A percentile compares a stretch with the other conserved stretches of the same genome.
These are phyloP conservation scores for Oxyscelio sp. DNA, from an alignment of 2,888 invertebrate genomes.

Conservation along the genomic window DNA sequence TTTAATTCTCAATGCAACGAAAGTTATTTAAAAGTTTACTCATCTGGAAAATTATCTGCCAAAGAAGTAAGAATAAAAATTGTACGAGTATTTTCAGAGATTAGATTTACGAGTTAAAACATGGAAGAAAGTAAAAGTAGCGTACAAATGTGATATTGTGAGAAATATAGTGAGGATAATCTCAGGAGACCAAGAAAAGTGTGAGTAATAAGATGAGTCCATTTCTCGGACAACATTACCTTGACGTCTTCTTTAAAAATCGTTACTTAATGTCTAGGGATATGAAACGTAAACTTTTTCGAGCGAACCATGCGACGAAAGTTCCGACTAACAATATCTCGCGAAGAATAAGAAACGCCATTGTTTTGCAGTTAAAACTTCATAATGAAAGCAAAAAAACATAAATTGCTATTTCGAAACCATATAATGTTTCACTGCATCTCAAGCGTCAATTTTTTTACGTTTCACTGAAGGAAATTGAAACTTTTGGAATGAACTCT, in stretches of 20 bases:
- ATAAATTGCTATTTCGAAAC: no score
- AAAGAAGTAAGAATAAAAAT: no score
- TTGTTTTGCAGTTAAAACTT: no score
- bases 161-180: background rate
- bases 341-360: no score
- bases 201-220: slow-evolving; percentile 37
- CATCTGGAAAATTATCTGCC: no score
- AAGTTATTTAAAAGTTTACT: no score
- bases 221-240: slow-evolving; percentile 17
- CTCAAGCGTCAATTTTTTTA: background rate
- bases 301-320: no score
- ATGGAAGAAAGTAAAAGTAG: slow-evolving; percentile 10
- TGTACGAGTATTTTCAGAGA: background rate
- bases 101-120: slow-evolving; percentile 15
- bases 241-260: slow-evolving; percentile 15
- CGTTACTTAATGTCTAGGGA: slow-evolving; percentile 4
- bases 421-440: no score
- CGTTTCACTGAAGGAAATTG: background rate
- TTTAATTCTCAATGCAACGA: no score
- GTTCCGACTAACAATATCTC: no score
- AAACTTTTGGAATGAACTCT: background rate
- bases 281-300: background rate
- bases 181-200: background rate
- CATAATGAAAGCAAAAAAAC: no score
- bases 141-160: background rate